phyloP scores from a whole-genome alignment of 2,888 invertebrate species.

The Lathronympha strigana region DNA sequence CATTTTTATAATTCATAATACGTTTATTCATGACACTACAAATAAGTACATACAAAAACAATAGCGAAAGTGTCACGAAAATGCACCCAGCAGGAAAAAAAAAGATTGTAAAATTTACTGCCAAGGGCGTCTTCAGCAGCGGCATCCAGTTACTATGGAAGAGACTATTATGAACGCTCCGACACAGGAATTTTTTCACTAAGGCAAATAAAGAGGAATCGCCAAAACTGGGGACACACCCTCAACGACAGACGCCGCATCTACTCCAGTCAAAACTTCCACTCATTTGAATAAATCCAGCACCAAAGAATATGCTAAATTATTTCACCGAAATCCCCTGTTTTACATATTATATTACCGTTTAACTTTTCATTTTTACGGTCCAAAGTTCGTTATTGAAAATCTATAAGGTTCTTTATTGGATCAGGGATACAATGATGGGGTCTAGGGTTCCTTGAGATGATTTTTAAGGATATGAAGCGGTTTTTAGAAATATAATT shows the following conservation, averaged over 20 bases:
- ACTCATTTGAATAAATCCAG: slow-evolving; percentile 34
- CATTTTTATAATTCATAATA: no score
- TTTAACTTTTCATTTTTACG: slow-evolving; percentile 41
- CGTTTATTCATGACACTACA: no score
- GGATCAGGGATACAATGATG: slow-evolving; percentile 12
- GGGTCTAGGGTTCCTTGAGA: slow-evolving; percentile 5
- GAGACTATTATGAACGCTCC: not conserved
- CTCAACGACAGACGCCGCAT: not conserved
- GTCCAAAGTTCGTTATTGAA: slow-evolving; percentile 39
- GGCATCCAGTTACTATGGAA: not conserved
- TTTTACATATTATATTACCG: slow-evolving; percentile 41
- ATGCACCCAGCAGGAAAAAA: no score
- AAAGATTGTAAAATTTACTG: no score
- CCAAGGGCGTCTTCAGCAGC: no score
- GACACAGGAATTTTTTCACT: not conserved
- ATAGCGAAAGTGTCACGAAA: no score
- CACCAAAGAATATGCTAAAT: slow-evolving; percentile 40
- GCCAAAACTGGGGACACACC: not conserved
- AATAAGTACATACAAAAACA: no score
- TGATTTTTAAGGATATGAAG: not conserved
- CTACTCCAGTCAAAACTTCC: slow-evolving; percentile 32
- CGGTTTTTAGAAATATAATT: not conserved
- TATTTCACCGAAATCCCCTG: slow-evolving; percentile 34
- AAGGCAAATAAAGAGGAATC: no score
- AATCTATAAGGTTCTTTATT: slow-evolving; percentile 38